These are phyloP conservation scores for Dromaius novaehollandiae DNA, from an alignment of 2,113 vertebrate genomes.

Conservation along the genomic window DNA sequence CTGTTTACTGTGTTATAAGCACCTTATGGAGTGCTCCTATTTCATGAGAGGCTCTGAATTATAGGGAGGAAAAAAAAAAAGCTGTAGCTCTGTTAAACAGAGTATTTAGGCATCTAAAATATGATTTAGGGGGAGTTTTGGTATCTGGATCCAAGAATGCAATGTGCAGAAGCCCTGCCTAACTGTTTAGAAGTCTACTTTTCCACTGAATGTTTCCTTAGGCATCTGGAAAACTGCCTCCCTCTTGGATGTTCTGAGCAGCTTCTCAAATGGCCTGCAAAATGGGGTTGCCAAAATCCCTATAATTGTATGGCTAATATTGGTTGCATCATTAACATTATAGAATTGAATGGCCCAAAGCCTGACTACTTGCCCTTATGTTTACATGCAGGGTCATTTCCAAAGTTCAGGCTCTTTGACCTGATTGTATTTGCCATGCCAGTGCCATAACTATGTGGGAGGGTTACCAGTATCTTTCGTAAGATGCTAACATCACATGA, in stretches of 20 bases:
- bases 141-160: background rate
- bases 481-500: background rate
- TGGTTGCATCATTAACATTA: background rate
- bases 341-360: background rate
- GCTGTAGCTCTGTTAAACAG: background rate
- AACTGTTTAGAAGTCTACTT: background rate
- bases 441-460: background rate
- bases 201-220: too few relatives aligned
- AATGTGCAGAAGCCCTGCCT: background rate
- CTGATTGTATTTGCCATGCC: background rate
- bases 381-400: background rate
- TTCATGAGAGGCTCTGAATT: background rate
- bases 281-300: background rate
- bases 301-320: background rate
- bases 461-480: background rate
- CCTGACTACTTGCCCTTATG: background rate
- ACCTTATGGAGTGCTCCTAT: background rate
- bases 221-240: background rate
- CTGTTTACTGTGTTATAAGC: background rate
- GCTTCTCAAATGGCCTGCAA: rapidly evolving
- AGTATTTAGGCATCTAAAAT: background rate
- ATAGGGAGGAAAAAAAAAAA: background rate
- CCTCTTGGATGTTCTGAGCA: background rate
- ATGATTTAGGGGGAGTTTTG: background rate
- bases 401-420: background rate